Base-by-base conservation (phyloP, 2,113 vertebrate species). In the Podiceps cristatus region DNA sequence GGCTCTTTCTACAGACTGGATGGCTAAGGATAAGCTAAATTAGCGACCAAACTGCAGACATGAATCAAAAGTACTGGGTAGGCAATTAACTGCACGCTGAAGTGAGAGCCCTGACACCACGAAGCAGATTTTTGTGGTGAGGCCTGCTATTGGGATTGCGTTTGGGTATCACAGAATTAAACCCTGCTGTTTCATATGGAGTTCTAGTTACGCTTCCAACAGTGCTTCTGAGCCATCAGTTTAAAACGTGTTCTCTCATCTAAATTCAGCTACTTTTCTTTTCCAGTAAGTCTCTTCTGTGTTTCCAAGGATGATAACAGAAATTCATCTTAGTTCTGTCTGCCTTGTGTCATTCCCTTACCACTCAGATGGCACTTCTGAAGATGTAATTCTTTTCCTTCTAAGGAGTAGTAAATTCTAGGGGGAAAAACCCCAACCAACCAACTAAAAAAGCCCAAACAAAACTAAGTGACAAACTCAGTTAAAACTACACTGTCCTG, bases 1-100 rank as follows among this genome's bases (percentile, higher is more conserved):
- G 27, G 22, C 16, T 49, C 47, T 50, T 74, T 49, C 53, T 62
- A 17, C 45, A 52, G 37, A 9, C 50, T 23, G 3, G 6, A 19
- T 53, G 47, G 45, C 23, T 47, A 55, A 64, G 76, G 44, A 15
- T 4, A 42, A n/a, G 40, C 52, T 78, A 42, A 78, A 49, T 14
- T 35, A 42, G 29, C 0, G 3, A 78, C 40, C 15, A 35, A 47
- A 62, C 8, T 42, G 62, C 55, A 62, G 55, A 17, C 0, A 1
- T 47, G 53, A 77, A 53, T 47, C 24, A 53, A 17, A 50, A 88
- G 33, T 45, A 52, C 17, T 7, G 28, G 24, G 64, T 37, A 47
- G 25, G 71, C 13, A 66, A 66, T 49, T 60, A 24, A 13, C 3
- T 27, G 16, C 14, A 22, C 0, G 3, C 52, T 66, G 52, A 83